Base-by-base conservation (phyloP, 1,140 invertebrate genomes). In the Ruditapes philippinarum region DNA sequence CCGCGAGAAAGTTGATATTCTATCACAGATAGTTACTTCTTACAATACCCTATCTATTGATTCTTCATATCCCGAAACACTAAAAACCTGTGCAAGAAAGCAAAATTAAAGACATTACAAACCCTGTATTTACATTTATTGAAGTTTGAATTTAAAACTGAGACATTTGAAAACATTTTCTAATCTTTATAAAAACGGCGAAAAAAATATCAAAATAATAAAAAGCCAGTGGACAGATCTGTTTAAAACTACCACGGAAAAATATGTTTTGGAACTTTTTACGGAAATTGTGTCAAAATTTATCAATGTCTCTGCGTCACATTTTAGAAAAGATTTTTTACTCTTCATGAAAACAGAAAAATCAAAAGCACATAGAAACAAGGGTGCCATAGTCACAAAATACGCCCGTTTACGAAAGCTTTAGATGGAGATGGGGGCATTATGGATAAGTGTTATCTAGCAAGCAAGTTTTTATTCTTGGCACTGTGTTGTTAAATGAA, bases 141-240 rank as follows among this genome's bases (percentile, higher is more conserved):
- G 4, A 28, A 33, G n/a, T 33, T 33, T 70, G 17, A 11, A 70
- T 19, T 19, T 12, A 19, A 33, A 70, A 70, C 14, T 70, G n/a
- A 70, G 65, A 70, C n/a, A 70, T 14, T 19, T 70, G 3, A 25
- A 70, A 70, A 70, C 65, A 70, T 70, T 70, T 70, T 2, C 4
- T 19, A 70, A 25, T 40, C 65, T 70, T 33, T 40, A 70, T 28
- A 19, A 4, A 33, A 17, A 19, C 5, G 65, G 65, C 4, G 65
- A 33, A 70, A 40, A 28, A 12, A 25, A 14, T 19, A 57, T 57
- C 14, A 19, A 57, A n/a, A 11, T 22, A 5, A 57, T 57, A 57
- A 57, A 57, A 57, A 22, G 14, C 5, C 14, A 57, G 14, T 45
- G 42, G 42, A 5, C 5, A 45, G 14, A 14, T 45, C 42, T 45